phyloP scores from a whole-genome alignment of 1,140 invertebrate genomes.

The Episyrphus balteatus region DNA sequence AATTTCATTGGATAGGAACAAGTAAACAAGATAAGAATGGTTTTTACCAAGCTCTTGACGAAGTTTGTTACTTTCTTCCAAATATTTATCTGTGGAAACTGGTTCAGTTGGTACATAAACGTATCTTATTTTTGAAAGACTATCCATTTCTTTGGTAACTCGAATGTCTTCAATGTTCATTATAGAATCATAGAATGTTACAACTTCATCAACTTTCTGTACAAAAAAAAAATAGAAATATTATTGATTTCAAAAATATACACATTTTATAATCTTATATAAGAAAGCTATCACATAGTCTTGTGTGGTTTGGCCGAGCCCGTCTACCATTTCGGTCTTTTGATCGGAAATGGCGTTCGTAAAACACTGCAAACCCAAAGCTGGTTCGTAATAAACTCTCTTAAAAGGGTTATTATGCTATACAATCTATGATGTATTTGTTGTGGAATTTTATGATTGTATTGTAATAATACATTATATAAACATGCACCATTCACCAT shows the following conservation, averaged over 20 bases:
- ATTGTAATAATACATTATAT: too few relatives aligned
- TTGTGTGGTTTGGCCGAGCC: too few relatives aligned
- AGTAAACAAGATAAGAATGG: background rate
- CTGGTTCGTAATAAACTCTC: too few relatives aligned
- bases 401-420: too few relatives aligned
- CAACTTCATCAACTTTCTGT: conserved; percentile 19
- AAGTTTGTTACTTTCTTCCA: conserved; percentile 49
- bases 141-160: conserved; percentile 57
- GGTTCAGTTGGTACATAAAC: conserved; percentile 55
- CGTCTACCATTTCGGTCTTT: too few relatives aligned
- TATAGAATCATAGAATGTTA: conserved; percentile 34
- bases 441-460: too few relatives aligned
- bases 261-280: background rate
- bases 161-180: conserved; percentile 65
- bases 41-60: conserved; percentile 37
- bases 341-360: too few relatives aligned
- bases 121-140: conserved; percentile 51
- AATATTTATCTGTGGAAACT: conserved; percentile 51
- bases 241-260: background rate
- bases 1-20: background rate
- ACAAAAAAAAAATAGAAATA: conserved; percentile 1
- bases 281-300: too few relatives aligned
- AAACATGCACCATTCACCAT: too few relatives aligned
- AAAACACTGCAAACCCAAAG: too few relatives aligned
- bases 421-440: too few relatives aligned